phyloP scores from a whole-genome alignment of 2,113 vertebrate species.

The Tiliqua scincoides region DNA sequence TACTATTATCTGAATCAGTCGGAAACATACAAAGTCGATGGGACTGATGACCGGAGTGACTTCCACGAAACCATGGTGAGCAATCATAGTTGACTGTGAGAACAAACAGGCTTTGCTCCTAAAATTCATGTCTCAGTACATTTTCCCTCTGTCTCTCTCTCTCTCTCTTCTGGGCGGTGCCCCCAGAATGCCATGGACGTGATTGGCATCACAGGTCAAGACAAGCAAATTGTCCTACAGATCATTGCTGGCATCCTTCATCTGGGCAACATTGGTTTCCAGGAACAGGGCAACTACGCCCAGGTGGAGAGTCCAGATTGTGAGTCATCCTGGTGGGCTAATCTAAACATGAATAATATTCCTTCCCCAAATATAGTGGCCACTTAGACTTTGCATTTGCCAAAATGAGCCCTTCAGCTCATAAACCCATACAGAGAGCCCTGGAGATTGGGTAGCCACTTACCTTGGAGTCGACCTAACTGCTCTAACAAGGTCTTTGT shows the following conservation, averaged over 20 bases:
- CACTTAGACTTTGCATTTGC: background rate
- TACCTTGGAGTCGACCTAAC: background rate
- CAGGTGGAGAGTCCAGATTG: conserved; percentile 89
- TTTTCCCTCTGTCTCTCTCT: background rate
- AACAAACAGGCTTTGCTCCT: background rate
- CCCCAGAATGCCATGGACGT: conserved; percentile 93
- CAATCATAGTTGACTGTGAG: fast-evolving
- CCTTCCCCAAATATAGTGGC: background rate
- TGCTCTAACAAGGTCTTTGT: background rate
- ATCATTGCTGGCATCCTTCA: conserved; percentile 93
- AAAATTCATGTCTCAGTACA: background rate
- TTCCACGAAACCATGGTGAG: conserved; percentile 92
- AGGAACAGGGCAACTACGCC: conserved; percentile 93
- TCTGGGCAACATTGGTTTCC: conserved; percentile 92
- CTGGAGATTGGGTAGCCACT: background rate
- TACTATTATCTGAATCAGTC: conserved; percentile 96
- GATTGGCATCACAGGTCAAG: conserved; percentile 83
- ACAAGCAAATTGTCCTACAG: conserved; percentile 89
- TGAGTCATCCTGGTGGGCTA: conserved; percentile 74
- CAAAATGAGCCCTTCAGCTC: too few species aligned
- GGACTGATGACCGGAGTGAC: conserved; percentile 89
- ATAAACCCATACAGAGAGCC: too few species aligned
- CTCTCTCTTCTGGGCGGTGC: background rate
- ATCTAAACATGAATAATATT: background rate
- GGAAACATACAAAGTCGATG: conserved; percentile 93